Conservation (phyloP, 2,113 vertebrate species). For the Aix galericulata region DNA sequence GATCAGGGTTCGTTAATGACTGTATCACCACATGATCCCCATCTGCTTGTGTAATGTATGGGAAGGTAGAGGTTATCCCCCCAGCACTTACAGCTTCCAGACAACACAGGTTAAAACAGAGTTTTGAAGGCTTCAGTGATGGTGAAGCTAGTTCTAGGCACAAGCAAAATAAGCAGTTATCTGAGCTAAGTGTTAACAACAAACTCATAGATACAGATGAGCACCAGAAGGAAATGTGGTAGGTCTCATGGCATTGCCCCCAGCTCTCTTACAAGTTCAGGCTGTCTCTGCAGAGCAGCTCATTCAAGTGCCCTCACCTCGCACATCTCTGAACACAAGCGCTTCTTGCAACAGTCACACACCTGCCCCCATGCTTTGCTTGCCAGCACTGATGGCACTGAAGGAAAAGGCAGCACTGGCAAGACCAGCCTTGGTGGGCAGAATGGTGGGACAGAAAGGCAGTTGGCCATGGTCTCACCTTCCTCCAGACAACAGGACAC, state of each 20-base stretch:
- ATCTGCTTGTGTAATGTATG: not conserved
- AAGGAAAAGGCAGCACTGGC: not conserved
- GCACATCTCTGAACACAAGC: accelerated
- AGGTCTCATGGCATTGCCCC: not conserved
- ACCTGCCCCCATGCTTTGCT: not conserved
- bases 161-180: not conserved
- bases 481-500: not conserved
- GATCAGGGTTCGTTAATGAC: not conserved
- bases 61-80: not conserved
- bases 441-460: not conserved
- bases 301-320: not conserved
- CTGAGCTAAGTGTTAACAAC: not conserved
- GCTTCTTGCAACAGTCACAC: not conserved
- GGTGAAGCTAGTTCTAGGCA: not conserved
- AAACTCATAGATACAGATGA: not conserved
- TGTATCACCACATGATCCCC: not conserved
- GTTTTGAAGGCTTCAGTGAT: not conserved
- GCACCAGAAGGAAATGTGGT: not conserved
- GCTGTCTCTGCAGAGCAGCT: not conserved
- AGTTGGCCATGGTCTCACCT: not conserved
- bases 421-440: not conserved
- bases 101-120: not conserved
- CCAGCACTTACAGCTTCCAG: not conserved
- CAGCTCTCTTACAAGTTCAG: not conserved
- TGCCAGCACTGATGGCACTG: not conserved